Evolutionary conservation across 2,113 vertebrate genomes (phyloP).

Genomic region (Chiloscyllium plagiosum): DNA sequence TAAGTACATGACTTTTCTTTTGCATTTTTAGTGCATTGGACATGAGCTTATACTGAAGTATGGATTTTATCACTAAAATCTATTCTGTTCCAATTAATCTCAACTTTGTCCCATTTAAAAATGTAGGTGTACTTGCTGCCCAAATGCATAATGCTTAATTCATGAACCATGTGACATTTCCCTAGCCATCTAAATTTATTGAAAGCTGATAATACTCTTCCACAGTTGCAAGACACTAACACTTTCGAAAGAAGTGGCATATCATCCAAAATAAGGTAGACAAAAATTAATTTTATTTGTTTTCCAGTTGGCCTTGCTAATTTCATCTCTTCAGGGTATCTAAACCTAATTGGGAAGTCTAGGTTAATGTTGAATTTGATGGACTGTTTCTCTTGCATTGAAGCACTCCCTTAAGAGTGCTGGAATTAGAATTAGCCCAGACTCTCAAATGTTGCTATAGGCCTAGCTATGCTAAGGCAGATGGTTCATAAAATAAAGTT

Average conservation of each 20-base stretch:
- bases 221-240: neutral
- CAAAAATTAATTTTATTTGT: neutral
- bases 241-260: neutral
- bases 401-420: neutral
- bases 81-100: neutral
- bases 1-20: neutral
- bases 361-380: neutral
- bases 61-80: neutral
- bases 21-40: neutral
- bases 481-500: neutral
- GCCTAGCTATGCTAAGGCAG: neutral
- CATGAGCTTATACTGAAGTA: neutral
- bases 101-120: neutral
- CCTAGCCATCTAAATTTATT: neutral
- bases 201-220: neutral
- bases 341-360: neutral
- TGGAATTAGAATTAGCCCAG: neutral
- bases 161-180: neutral
- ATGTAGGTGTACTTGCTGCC: neutral
- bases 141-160: neutral
- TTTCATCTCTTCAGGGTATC: neutral
- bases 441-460: neutral
- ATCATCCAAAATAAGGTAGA: neutral
- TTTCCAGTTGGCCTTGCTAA: neutral
- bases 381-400: neutral